phyloP scores from a whole-genome alignment of 2,888 invertebrate species.

The Carterocephalus palaemon region DNA sequence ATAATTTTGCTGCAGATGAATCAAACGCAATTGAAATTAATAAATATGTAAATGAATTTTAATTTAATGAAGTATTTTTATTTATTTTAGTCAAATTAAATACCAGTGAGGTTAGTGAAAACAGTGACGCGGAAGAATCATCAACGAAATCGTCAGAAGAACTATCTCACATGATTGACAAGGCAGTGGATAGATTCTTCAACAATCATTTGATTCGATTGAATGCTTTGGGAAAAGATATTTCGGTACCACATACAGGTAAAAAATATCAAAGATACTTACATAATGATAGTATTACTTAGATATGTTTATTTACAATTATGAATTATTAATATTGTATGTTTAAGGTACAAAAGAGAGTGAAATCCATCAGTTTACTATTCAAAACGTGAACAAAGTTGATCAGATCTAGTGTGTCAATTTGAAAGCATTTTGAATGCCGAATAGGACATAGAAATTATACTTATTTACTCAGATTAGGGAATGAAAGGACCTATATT shows the following conservation, averaged over 20 bases:
- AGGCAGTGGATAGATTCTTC: conserved; percentile 77
- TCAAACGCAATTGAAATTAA: neutral
- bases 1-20: conserved; percentile 1
- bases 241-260: conserved; percentile 58
- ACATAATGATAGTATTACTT: conserved; percentile 12
- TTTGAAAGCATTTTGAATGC: too few relatives aligned
- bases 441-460: too few relatives aligned
- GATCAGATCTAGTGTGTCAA: too few relatives aligned
- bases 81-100: conserved; percentile 52
- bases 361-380: too few relatives aligned
- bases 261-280: too few relatives aligned
- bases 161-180: conserved; percentile 67
- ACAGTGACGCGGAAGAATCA: conserved; percentile 20
- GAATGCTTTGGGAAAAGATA: conserved; percentile 55
- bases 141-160: conserved; percentile 43
- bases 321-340: too few relatives aligned
- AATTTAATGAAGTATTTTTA: neutral
- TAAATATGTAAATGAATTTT: neutral
- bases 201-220: conserved; percentile 74
- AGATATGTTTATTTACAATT: neutral
- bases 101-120: conserved; percentile 35
- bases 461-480: too few relatives aligned
- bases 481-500: too few relatives aligned
- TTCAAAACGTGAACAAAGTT: too few relatives aligned
- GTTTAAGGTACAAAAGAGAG: too few relatives aligned